phyloP scores from a whole-genome alignment of 2,888 invertebrate genomes.

The Tiliacea citrago region DNA sequence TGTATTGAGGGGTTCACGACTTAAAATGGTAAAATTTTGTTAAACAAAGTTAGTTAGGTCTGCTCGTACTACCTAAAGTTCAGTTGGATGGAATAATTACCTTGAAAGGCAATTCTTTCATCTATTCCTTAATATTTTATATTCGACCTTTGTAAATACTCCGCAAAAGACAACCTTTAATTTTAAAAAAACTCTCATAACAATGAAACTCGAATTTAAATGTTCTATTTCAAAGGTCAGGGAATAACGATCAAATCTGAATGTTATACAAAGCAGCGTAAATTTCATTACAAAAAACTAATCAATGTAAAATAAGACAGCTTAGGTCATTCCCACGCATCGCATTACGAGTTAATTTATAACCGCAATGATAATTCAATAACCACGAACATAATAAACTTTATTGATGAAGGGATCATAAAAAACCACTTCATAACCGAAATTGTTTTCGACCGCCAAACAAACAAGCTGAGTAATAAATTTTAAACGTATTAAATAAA shows the following conservation, averaged over 20 bases:
- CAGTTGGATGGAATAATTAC: neutral
- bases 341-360: constrained; percentile 59
- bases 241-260: neutral
- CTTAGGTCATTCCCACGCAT: constrained; percentile 59
- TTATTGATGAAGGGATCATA: constrained; percentile 80
- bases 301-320: constrained; percentile 6
- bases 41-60: neutral
- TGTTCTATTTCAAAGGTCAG: neutral
- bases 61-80: neutral
- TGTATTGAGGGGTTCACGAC: constrained; percentile 48
- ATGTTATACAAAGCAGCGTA: neutral
- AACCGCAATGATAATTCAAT: constrained; percentile 76
- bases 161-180: neutral
- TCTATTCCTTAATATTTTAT: no score
- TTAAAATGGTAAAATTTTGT: constrained; percentile 43
- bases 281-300: neutral
- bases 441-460: constrained; percentile 84
- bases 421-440: constrained; percentile 84
- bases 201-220: neutral
- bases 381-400: constrained; percentile 78
- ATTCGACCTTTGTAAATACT: neutral
- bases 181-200: no score
- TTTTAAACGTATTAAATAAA: constrained; percentile 87
- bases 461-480: constrained; percentile 83
- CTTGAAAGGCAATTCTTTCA: neutral